Evolutionary conservation across 2,888 invertebrate genomes (phyloP).

Genomic region (Zaprionus lineosus): DNA sequence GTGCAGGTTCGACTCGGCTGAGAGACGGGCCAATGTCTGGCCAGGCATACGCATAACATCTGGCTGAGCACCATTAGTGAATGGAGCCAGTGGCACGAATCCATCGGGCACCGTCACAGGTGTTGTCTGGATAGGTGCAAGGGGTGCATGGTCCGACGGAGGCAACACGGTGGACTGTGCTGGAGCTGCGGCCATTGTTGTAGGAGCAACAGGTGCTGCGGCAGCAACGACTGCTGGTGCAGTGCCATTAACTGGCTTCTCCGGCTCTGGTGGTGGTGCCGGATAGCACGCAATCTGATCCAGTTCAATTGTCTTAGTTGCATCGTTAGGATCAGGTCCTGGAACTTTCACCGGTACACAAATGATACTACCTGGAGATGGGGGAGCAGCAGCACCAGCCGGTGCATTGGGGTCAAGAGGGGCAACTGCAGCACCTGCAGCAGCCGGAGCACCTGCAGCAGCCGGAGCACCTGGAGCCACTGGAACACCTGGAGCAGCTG

Average conservation of each 20-base stretch:
- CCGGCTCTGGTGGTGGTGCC: constrained; percentile 72
- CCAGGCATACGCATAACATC: constrained; percentile 78
- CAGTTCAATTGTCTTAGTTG: constrained; percentile 79
- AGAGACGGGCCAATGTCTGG: constrained; percentile 56
- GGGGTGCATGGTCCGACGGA: constrained; percentile 12
- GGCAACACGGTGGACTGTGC: constrained; percentile 7
- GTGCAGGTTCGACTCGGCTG: constrained; percentile 57
- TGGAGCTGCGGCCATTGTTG: neutral
- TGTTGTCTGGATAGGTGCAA: constrained; percentile 58
- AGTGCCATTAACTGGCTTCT: constrained; percentile 31
- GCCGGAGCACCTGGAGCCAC: constrained; percentile 34
- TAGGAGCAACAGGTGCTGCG: neutral
- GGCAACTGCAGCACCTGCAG: neutral
- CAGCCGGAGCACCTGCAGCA: neutral
- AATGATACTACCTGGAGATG: constrained; percentile 72
- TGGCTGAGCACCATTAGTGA: constrained; percentile 55
- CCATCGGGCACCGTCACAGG: constrained; percentile 66
- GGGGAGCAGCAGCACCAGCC: constrained; percentile 44
- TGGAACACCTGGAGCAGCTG: constrained; percentile 41
- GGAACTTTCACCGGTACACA: constrained; percentile 80
- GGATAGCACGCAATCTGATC: constrained; percentile 81
- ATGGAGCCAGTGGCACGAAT: constrained; percentile 64
- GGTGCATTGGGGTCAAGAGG: neutral
- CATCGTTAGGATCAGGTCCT: constrained; percentile 80
- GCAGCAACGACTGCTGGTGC: constrained; percentile 14